Evolutionary conservation across 2,797 vertebrate species (phyloP), one percentile per base, ranked within the genome.

Genomic region (Notolabrus celidotus): DNA sequence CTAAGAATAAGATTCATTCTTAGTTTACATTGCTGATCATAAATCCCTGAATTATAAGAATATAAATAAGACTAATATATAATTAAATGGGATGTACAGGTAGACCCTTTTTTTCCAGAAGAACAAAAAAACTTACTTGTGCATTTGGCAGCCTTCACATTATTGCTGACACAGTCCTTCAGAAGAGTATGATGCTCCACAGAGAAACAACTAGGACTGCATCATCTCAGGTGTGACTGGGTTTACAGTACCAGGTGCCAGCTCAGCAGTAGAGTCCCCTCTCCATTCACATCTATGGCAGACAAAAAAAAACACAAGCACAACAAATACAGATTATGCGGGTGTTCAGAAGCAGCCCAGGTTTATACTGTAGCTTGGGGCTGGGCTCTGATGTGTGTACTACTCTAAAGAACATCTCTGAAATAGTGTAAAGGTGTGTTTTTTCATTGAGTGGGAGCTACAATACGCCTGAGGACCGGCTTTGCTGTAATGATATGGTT

Each of bases 401-500:
- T 39, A 15, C 50, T 71, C 36, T 61, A 45, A 54, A 43, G 42
- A 56, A 64, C 38, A 47, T 19, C 27, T 57, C 29, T 49, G 12
- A 34, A 52, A 39, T 33, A 54, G 43, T 33, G 60, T 42, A 45
- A 72, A 63, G 38, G 33, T 47, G 38, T 43, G 19, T n/a, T 55
- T 62, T 62, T 62, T 62, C 43, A 67, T 20, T 59, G 50, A 45
- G 36, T 67, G 36, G 51, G 59, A 47, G 58, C 38, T 46, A 31
- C 29, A 53, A 27, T 31, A 46, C 54, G 59, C 36, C 19, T 53
- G 22, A 71, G 54, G 20, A 29, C 51, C n/a, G 45, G 36, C 43
- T 46, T 31, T 43, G 36, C 38, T 68, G n/a, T 60, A 55, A 77
- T 58, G 53, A n/a, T 61, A 39, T 64, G 60, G 38, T 49, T 43